These are phyloP conservation scores for Siniperca chuatsi DNA, from an alignment of 2,113 vertebrate genomes.

Conservation along the genomic window DNA sequence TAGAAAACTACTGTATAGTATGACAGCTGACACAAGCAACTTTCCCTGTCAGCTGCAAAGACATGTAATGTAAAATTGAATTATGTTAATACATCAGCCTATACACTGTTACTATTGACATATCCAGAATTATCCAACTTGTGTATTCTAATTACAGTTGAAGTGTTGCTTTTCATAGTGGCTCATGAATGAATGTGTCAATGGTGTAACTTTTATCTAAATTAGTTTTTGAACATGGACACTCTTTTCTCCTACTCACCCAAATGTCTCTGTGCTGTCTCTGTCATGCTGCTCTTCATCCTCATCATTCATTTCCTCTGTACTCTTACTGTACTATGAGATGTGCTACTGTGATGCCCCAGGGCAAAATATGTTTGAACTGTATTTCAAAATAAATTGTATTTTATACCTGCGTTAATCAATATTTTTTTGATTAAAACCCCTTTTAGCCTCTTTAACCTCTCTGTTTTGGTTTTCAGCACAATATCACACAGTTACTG, in stretches of 20 bases:
- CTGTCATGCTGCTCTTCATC: neutral
- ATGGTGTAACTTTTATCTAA: neutral
- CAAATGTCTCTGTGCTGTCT: neutral
- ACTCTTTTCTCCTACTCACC: neutral
- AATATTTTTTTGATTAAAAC: neutral
- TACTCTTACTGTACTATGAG: neutral
- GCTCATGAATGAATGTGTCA: neutral
- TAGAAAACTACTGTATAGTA: too few species aligned
- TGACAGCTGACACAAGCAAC: neutral
- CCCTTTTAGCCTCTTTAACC: neutral
- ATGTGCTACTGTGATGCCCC: neutral
- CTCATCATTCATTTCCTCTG: neutral
- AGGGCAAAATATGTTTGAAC: neutral
- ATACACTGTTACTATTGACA: neutral
- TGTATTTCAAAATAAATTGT: neutral
- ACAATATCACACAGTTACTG: too few species aligned
- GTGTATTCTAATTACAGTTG: neutral
- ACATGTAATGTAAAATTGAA: neutral
- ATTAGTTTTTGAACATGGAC: neutral
- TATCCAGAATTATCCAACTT: neutral
- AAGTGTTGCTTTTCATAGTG: neutral
- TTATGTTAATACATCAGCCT: neutral
- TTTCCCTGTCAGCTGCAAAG: neutral
- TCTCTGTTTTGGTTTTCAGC: too few species aligned
- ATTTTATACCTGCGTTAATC: neutral